phyloP scores from a whole-genome alignment of 2,797 vertebrate genomes.

The Diceros bicornis region DNA sequence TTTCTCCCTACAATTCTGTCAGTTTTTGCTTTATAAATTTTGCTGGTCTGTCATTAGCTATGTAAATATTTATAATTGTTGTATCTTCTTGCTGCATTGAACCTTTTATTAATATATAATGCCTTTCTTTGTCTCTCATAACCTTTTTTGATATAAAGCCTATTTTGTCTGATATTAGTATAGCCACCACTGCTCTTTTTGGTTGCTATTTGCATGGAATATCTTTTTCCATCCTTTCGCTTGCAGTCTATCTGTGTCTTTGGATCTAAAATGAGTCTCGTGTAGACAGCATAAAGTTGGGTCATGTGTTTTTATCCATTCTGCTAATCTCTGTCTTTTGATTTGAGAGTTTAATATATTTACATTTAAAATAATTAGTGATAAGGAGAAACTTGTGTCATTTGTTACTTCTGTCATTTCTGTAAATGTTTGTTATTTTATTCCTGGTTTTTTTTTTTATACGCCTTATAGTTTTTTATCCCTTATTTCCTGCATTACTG shows the following conservation, averaged over 20 bases:
- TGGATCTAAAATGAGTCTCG: not conserved
- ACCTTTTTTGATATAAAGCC: not conserved
- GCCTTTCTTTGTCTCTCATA: not conserved
- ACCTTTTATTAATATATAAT: not conserved
- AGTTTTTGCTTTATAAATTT: not conserved
- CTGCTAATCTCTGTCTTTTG: not conserved
- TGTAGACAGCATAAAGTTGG: not conserved
- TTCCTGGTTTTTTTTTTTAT: not conserved
- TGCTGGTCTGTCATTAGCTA: not conserved
- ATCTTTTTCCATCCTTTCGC: not conserved
- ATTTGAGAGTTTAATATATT: not conserved
- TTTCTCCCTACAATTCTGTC: not conserved
- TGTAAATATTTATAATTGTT: constrained; percentile 24
- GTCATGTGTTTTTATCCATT: not conserved
- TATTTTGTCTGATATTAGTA: not conserved
- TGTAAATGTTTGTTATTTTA: not conserved
- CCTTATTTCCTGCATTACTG: not conserved
- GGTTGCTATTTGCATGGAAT: not conserved
- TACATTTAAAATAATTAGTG: not conserved
- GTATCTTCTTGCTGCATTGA: not conserved
- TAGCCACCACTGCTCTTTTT: not conserved
- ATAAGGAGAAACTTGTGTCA: not conserved
- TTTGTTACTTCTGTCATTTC: not conserved
- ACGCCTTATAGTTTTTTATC: not conserved
- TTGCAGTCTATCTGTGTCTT: not conserved